Percentiles rank a stretch among this genome's conserved stretches.
phyloP scores from a whole-genome alignment of 2,113 vertebrate genomes.

The Eleginops maclovinus region DNA sequence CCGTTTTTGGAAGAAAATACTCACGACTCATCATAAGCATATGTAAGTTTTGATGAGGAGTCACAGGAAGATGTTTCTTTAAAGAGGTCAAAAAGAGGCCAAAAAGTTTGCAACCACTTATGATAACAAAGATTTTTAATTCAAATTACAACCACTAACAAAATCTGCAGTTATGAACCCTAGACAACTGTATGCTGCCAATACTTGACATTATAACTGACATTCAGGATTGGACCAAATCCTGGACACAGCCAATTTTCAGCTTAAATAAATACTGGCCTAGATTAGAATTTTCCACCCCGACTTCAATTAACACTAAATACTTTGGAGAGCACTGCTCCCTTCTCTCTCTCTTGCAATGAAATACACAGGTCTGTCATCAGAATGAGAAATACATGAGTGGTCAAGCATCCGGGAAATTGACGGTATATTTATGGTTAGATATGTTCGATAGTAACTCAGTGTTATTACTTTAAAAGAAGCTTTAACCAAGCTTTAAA shows the following conservation, averaged over 20 bases:
- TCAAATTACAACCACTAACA: background rate
- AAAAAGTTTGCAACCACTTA: background rate
- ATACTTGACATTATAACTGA: background rate
- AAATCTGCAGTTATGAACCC: background rate
- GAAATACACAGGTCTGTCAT: background rate
- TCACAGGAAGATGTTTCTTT: background rate
- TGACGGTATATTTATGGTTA: too few relatives aligned
- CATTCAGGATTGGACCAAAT: slow-evolving; percentile 15
- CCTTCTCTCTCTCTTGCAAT: background rate
- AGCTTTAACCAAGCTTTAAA: background rate
- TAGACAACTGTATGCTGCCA: slow-evolving; percentile 1
- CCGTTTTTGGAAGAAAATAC: background rate
- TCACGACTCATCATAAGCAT: background rate
- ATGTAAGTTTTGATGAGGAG: background rate
- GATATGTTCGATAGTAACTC: background rate
- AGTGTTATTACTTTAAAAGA: background rate
- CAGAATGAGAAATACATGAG: too few relatives aligned
- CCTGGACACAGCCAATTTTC: slow-evolving; percentile 8
- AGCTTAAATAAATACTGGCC: slow-evolving; percentile 3
- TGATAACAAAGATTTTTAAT: slow-evolving; percentile 5
- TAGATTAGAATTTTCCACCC: background rate
- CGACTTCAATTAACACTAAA: background rate
- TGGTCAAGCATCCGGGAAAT: too few relatives aligned
- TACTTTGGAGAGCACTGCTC: slow-evolving; percentile 3
- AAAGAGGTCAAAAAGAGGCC: background rate